phyloP scores from a whole-genome alignment of 2,888 invertebrate species.

The Papilio gigon region DNA sequence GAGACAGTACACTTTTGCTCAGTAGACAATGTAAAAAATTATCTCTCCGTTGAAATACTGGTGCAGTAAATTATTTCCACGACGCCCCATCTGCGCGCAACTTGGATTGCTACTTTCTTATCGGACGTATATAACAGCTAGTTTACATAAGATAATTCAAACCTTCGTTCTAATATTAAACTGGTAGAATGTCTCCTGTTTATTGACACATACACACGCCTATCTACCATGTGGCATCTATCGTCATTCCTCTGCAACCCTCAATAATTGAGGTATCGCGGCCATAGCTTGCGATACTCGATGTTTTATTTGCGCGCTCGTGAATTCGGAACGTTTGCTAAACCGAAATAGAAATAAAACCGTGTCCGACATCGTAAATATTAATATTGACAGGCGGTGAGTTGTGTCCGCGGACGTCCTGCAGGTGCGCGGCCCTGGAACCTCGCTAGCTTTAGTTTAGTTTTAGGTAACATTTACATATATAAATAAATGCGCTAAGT shows the following conservation, averaged over 20 bases:
- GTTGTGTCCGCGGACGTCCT: slow-evolving; percentile 6
- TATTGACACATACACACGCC: no score
- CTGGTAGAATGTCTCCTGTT: not conserved
- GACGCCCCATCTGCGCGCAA: not conserved
- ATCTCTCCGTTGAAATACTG: slow-evolving; percentile 11
- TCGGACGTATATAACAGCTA: not conserved
- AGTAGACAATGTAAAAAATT: slow-evolving; percentile 1
- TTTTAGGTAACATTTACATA: not conserved
- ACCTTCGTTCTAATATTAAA: not conserved
- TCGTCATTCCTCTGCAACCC: not conserved
- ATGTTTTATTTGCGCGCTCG: slow-evolving; percentile 3
- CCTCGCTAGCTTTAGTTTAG: not conserved
- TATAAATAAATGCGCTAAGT: no score
- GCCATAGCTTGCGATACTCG: not conserved
- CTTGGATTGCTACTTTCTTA: slow-evolving; percentile 16
- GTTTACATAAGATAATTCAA: slow-evolving; percentile 6
- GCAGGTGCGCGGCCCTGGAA: not conserved
- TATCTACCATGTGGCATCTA: no score
- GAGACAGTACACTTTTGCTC: not conserved
- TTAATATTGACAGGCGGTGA: slow-evolving; percentile 9
- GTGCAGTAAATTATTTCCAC: slow-evolving; percentile 5
- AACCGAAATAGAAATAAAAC: slow-evolving; percentile 13
- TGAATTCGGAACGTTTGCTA: slow-evolving; percentile 15
- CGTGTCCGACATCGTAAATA: slow-evolving; percentile 17
- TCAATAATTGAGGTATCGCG: not conserved